Percentiles rank a stretch among this genome's conserved stretches.
phyloP scores from a whole-genome alignment of 92 coral and sea anemone genomes.

The Zoanthus sociatus region DNA sequence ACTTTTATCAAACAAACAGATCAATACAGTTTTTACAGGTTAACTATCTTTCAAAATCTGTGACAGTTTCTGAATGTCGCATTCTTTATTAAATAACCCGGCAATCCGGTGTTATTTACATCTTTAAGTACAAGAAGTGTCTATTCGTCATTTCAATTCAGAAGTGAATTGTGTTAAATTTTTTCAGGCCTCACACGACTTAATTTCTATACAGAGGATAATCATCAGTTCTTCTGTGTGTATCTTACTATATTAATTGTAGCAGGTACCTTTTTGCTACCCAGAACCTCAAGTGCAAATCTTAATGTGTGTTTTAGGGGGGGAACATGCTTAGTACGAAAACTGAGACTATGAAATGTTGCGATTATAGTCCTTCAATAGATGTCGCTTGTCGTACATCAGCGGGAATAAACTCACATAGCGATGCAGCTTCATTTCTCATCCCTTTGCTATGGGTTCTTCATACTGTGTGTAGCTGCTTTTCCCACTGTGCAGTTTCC shows the following conservation, averaged over 20 bases:
- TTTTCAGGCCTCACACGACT: background rate
- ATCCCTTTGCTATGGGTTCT: no score
- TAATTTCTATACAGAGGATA: background rate
- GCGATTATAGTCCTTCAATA: no score
- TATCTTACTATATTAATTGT: background rate
- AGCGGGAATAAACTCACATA: no score
- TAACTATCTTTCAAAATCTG: background rate
- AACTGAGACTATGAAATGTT: no score
- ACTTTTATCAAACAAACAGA: background rate
- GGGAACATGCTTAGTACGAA: no score
- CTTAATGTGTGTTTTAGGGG: background rate
- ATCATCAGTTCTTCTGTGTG: background rate
- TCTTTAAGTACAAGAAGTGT: background rate
- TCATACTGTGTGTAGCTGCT: no score
- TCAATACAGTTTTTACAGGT: background rate
- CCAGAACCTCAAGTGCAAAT: background rate
- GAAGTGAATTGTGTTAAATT: no score
- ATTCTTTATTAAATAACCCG: background rate
- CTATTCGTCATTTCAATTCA: background rate
- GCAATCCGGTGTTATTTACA: background rate
- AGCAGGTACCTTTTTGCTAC: no score
- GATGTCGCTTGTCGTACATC: no score
- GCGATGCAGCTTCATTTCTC: no score
- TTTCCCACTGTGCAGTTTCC: no score
- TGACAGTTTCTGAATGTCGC: background rate